phyloP scores from a whole-genome alignment of 2,797 vertebrate genomes.

The Emydoidea blandingii region DNA sequence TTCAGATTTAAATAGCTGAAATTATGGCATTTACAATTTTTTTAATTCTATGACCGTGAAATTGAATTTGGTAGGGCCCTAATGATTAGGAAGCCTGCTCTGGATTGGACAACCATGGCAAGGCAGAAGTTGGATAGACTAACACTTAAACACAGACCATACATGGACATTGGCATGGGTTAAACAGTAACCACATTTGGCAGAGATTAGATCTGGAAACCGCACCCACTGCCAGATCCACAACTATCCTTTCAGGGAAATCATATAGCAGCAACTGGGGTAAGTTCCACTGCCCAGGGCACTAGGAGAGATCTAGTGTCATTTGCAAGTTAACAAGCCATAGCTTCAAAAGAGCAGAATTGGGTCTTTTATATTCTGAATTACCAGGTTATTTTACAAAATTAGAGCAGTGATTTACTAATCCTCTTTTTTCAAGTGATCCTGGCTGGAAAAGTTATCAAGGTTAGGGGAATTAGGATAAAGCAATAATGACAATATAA shows the following conservation, averaged over 20 bases:
- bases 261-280: neutral
- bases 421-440: neutral
- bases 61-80: too few species aligned
- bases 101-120: neutral
- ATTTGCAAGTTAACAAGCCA: neutral
- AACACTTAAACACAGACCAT: neutral
- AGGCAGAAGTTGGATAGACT: neutral
- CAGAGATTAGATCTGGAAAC: neutral
- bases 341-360: neutral
- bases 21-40: too few species aligned
- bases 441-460: neutral
- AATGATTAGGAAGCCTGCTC: neutral
- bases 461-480: neutral
- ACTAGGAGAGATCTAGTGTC: neutral
- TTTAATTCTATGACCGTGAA: too few species aligned
- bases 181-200: neutral
- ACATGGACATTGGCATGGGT: neutral
- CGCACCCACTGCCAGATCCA: neutral
- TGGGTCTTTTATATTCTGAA: neutral
- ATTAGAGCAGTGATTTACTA: neutral
- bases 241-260: neutral
- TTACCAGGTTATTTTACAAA: neutral
- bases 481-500: conserved; percentile 42
- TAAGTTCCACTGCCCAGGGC: neutral
- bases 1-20: too few species aligned